phyloP scores from a whole-genome alignment of 2,113 vertebrate species.

The Ramphastos sulfuratus region DNA sequence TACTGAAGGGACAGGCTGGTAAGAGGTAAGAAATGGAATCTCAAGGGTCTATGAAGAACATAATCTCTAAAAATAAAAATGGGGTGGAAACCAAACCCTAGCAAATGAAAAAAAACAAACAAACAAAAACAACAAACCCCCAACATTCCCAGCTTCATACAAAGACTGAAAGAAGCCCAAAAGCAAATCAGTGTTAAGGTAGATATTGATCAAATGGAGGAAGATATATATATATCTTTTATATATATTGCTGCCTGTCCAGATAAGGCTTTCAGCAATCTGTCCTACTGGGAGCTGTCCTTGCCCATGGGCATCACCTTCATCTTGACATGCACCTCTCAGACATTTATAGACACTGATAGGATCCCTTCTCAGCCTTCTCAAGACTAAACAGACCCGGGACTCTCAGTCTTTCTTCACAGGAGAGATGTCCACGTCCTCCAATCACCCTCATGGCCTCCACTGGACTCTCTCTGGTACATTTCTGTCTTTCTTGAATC shows the following conservation, averaged over 20 bases:
- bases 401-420: too few relatives aligned
- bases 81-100: not conserved
- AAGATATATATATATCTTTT: too few relatives aligned
- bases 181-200: not conserved
- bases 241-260: not conserved
- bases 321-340: too few relatives aligned
- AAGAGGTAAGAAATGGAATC: not conserved
- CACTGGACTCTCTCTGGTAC: too few relatives aligned
- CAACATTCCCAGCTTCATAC: not conserved
- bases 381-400: too few relatives aligned
- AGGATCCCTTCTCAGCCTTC: too few relatives aligned
- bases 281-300: too few relatives aligned
- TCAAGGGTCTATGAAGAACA: not conserved
- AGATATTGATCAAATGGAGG: not conserved
- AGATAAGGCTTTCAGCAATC: not conserved
- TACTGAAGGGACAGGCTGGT: not conserved
- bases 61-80: not conserved
- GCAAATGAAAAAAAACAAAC: not conserved
- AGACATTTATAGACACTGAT: too few relatives aligned
- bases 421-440: too few relatives aligned
- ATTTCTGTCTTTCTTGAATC: too few relatives aligned
- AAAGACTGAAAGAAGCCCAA: not conserved
- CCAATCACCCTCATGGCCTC: too few relatives aligned
- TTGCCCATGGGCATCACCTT: too few relatives aligned
- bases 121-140: not conserved